phyloP scores from a whole-genome alignment of 2,113 vertebrate genomes.

The Pristiophorus japonicus region DNA sequence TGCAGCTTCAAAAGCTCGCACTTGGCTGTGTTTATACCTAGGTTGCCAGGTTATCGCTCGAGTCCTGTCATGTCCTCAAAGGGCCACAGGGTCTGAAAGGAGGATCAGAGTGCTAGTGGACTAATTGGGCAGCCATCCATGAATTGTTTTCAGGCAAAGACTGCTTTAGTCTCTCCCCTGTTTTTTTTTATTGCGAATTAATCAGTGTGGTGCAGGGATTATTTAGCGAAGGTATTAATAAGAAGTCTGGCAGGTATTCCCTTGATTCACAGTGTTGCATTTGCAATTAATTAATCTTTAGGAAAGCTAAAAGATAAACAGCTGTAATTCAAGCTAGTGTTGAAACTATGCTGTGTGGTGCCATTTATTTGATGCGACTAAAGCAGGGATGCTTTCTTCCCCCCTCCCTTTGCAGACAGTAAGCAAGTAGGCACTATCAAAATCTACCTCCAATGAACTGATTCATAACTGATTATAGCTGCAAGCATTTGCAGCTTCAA shows the following conservation, averaged over 20 bases:
- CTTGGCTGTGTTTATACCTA: slow-evolving; percentile 78
- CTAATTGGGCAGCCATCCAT: slow-evolving; percentile 67
- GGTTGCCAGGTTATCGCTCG: slow-evolving; percentile 80
- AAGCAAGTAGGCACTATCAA: slow-evolving; percentile 16
- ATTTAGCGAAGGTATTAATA: slow-evolving; percentile 80
- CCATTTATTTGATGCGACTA: slow-evolving; percentile 64
- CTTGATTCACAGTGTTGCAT: slow-evolving; percentile 67
- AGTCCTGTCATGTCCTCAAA: slow-evolving; percentile 69
- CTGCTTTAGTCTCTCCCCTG: slow-evolving; percentile 50
- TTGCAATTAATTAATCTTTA: slow-evolving; percentile 81
- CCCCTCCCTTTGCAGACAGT: slow-evolving; percentile 37
- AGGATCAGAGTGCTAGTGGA: slow-evolving; percentile 54
- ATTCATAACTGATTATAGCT: slow-evolving; percentile 31
- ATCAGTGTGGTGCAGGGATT: slow-evolving; percentile 64
- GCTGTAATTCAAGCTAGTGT: slow-evolving; percentile 69
- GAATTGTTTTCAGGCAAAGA: slow-evolving; percentile 62
- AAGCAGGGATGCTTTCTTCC: slow-evolving; percentile 58
- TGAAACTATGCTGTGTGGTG: slow-evolving; percentile 59
- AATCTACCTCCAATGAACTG: slow-evolving; percentile 31
- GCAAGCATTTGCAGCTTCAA: slow-evolving; percentile 27
- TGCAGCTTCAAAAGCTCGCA: slow-evolving; percentile 70
- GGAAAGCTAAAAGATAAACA: slow-evolving; percentile 79
- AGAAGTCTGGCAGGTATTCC: slow-evolving; percentile 77
- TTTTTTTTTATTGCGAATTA: slow-evolving; percentile 56
- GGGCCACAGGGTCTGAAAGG: slow-evolving; percentile 69